Conservation (phyloP, 2,797 vertebrate genomes). For the Todus mexicanus region DNA sequence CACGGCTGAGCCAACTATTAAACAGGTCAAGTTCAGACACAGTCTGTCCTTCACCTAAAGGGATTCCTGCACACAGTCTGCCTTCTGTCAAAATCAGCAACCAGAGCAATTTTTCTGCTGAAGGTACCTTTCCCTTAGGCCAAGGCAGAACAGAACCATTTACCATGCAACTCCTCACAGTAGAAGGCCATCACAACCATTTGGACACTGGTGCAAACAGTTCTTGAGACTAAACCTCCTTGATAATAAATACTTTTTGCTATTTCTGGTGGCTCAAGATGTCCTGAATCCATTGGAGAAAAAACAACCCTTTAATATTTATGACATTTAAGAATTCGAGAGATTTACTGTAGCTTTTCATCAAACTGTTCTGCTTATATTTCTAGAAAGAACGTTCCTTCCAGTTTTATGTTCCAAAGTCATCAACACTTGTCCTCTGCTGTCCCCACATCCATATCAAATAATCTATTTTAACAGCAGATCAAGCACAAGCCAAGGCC, state of each 20-base stretch:
- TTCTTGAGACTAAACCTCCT: neutral
- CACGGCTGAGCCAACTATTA: neutral
- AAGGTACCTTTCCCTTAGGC: neutral
- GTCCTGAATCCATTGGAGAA: neutral
- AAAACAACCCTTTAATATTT: neutral
- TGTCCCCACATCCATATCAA: neutral
- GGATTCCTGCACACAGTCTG: neutral
- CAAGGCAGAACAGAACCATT: neutral
- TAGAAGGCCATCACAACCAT: neutral
- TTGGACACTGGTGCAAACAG: neutral
- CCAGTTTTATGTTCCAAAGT: neutral
- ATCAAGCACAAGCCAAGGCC: neutral
- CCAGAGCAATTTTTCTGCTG: constrained; percentile 11
- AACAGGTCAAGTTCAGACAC: neutral
- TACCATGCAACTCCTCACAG: neutral
- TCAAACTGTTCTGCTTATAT: neutral
- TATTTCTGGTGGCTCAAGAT: neutral
- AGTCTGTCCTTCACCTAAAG: neutral
- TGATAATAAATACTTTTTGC: neutral
- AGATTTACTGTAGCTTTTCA: neutral
- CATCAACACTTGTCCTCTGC: neutral
- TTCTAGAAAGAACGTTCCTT: neutral
- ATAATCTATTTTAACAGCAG: neutral
- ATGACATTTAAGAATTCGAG: neutral
- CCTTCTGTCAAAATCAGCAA: neutral